phyloP scores from a whole-genome alignment of 1,140 invertebrate species.

The Globodera ellingtonae region DNA sequence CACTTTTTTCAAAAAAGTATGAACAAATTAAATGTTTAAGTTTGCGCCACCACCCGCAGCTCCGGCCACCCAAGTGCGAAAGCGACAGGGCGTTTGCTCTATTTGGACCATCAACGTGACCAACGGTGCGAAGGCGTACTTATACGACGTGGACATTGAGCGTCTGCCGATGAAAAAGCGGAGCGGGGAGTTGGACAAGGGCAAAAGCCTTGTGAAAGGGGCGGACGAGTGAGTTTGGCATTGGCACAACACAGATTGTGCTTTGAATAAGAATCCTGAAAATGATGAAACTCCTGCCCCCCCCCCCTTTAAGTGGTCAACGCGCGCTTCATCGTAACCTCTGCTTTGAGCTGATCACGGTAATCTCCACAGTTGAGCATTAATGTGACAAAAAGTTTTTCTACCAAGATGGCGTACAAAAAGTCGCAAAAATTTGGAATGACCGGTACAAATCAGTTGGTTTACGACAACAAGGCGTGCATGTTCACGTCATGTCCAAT shows the following conservation, averaged over 20 bases:
- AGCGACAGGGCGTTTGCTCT: constrained; percentile 33
- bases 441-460: constrained; percentile 12
- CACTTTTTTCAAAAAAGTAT: neutral
- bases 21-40: neutral
- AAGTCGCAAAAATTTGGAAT: constrained; percentile 40
- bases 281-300: neutral
- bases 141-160: constrained; percentile 40
- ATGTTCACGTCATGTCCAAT: constrained; percentile 38
- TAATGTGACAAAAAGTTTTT: neutral
- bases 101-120: constrained; percentile 38
- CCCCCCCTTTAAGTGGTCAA: constrained; percentile 30
- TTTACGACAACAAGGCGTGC: constrained; percentile 33
- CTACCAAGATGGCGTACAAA: constrained; percentile 18
- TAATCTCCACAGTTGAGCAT: neutral
- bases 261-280: too few relatives aligned
- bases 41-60: constrained; percentile 13
- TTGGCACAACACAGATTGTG: neutral
- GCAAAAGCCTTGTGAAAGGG: constrained; percentile 29
- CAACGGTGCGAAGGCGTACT: constrained; percentile 33
- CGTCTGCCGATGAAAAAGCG: constrained; percentile 21
- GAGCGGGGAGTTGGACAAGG: constrained; percentile 35
- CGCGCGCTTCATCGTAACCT: constrained; percentile 34
- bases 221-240: constrained; percentile 37
- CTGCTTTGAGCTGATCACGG: constrained; percentile 31
- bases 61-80: constrained; percentile 15